Percentiles rank a stretch among this genome's conserved stretches.
Conservation (phyloP, 2,113 vertebrate species). For the Physeter macrocephalus region DNA sequence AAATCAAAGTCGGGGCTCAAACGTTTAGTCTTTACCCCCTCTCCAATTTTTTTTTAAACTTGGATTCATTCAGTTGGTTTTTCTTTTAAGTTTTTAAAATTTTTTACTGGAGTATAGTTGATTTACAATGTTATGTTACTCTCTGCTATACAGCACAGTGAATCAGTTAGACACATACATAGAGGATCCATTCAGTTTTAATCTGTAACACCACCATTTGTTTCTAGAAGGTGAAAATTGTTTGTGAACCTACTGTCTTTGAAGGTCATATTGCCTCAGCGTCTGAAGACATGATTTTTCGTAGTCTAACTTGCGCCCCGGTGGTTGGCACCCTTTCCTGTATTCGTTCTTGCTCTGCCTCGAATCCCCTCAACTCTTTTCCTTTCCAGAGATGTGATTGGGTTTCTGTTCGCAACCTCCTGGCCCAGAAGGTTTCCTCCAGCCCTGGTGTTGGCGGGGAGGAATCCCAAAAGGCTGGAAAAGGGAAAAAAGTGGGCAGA, state of each 20-base stretch:
- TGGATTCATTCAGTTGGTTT: background rate
- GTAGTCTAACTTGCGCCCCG: background rate
- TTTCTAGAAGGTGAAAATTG: background rate
- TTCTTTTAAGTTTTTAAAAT: too few species aligned
- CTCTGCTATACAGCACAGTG: background rate
- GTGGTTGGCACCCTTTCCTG: background rate
- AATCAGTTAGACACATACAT: background rate
- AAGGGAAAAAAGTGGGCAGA: background rate
- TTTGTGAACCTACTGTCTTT: background rate
- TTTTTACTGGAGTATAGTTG: background rate
- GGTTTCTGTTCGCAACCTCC: background rate
- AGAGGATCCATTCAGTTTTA: background rate
- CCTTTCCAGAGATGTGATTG: background rate
- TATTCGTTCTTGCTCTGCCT: background rate
- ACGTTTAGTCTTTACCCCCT: background rate
- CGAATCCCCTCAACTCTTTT: background rate
- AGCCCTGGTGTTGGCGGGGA: background rate
- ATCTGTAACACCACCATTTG: background rate
- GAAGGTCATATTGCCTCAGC: background rate
- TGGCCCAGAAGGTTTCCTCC: background rate
- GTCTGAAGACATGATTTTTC: background rate
- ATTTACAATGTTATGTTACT: background rate
- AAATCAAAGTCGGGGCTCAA: background rate
- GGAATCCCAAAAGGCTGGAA: background rate
- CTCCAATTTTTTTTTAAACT: background rate